A percentile compares a stretch with the other conserved stretches of the same genome.
phyloP scores from a whole-genome alignment of 2,113 vertebrate genomes.

The Dasyprocta punctata region DNA sequence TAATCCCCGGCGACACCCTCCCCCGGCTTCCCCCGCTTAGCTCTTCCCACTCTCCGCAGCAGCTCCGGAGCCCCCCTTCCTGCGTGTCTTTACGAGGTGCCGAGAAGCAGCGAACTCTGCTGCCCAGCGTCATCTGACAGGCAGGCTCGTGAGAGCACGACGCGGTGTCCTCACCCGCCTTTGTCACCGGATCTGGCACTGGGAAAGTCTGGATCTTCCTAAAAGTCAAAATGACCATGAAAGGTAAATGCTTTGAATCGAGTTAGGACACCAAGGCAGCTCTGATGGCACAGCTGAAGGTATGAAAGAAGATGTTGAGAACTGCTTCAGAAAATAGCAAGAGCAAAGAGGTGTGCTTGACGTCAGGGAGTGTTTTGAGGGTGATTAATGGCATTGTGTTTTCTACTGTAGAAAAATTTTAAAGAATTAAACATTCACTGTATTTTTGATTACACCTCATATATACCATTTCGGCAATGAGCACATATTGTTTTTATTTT shows the following conservation, averaged over 20 bases:
- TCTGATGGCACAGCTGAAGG: background rate
- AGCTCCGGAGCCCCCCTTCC: background rate
- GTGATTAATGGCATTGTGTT: background rate
- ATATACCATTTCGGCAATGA: background rate
- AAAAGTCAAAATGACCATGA: background rate
- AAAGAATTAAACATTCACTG: background rate
- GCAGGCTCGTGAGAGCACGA: background rate
- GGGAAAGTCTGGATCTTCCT: background rate
- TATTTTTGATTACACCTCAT: background rate
- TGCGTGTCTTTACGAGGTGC: no score
- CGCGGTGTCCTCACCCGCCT: background rate
- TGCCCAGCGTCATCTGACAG: background rate
- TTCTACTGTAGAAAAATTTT: background rate
- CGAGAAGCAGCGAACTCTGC: background rate
- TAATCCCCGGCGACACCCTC: background rate
- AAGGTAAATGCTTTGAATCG: background rate
- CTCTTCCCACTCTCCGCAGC: background rate
- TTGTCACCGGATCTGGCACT: background rate
- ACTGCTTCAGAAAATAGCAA: background rate
- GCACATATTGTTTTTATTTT: background rate
- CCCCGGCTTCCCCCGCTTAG: background rate
- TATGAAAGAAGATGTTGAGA: fast-evolving
- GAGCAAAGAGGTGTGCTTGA: background rate
- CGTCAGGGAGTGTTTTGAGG: background rate
- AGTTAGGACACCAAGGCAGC: background rate